Evolutionary conservation across 2,113 vertebrate species (phyloP).

Genomic region (Grammomys dolichurus): DNA sequence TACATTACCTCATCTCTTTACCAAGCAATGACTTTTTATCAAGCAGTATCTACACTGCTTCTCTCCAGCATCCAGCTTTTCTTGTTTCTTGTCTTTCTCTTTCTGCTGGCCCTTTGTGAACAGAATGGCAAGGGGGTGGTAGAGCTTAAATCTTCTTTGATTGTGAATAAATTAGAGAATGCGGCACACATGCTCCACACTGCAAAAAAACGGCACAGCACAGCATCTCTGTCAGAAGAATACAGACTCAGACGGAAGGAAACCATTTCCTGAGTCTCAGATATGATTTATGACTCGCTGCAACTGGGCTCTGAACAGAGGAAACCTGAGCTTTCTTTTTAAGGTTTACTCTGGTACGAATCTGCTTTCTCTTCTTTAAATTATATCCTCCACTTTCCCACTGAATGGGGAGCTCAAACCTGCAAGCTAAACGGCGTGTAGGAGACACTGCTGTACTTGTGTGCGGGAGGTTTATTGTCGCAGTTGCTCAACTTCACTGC

Average conservation of each 20-base stretch:
- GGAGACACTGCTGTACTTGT: background rate
- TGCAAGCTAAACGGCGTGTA: background rate
- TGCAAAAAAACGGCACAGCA: background rate
- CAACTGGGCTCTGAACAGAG: conserved; percentile 48
- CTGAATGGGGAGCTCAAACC: background rate
- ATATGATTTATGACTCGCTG: conserved; percentile 46
- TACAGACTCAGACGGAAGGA: background rate
- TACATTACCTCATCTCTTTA: conserved; percentile 22
- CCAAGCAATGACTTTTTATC: background rate
- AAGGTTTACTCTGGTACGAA: conserved; percentile 42
- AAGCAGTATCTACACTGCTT: background rate
- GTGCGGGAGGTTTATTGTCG: conserved; percentile 48
- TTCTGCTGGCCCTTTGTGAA: background rate
- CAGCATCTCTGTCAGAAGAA: background rate
- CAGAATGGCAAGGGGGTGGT: background rate
- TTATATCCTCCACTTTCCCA: conserved; percentile 53
- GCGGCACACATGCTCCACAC: background rate
- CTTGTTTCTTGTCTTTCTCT: background rate
- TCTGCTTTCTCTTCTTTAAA: conserved; percentile 45
- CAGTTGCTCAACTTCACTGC: background rate
- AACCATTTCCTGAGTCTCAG: conserved; percentile 62
- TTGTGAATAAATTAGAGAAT: background rate
- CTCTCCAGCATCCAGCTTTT: background rate
- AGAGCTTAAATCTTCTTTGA: background rate
- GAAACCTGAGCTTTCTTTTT: conserved; percentile 37